Evolutionary conservation across 2,888 invertebrate species (phyloP), one percentile per base, ranked within the genome.

Genomic region (Lottia scabra): DNA sequence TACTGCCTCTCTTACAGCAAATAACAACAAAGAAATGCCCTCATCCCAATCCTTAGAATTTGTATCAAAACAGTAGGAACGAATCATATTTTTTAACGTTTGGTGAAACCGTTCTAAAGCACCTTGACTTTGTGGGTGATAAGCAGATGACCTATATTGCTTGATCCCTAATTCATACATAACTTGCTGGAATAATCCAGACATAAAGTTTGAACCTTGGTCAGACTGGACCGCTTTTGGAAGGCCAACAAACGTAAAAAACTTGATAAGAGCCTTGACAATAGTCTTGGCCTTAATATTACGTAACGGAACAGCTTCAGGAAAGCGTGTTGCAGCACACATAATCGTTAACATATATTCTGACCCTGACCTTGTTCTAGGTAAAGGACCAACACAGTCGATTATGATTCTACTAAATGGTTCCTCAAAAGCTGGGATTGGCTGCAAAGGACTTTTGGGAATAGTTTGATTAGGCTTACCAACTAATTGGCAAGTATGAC

Each of bases 241-340:
- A 38, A 67, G 45, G 16, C 67, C 67, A 67, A 67, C n/a, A 19
- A 67, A 5, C 13, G n/a, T 67, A 48, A 45, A 67, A 30, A 48
- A 26, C 67, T 67, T 67, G 30, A 65, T n/a, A 23, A 67, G 12
- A 43, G 45, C 66, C 67, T 67, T 67, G 46, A 44, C 27, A 67
- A 44, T 45, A 30, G 3, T 30, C 2, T 5, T 30, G 30, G 30
- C 43, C 43, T 72, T 78, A 13, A 75, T 79, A 69, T 75, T 73
- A 65, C 77, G 76, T 26, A 80, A 68, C 13, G 80, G 81, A 48
- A 82, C 70, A 43, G 79, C 79, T 70, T 79, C 78, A 30, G 75
- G 76, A 67, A 79, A 82, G 1, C 70, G 43, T 13, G 77, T 77
- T 4, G 72, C 63, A n/a, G 63, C 63, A 72, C 72, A 73, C 70